Evolutionary conservation across 2,113 vertebrate species (phyloP), one percentile per base, ranked within the genome.

Genomic region (Entelurus aequoreus): DNA sequence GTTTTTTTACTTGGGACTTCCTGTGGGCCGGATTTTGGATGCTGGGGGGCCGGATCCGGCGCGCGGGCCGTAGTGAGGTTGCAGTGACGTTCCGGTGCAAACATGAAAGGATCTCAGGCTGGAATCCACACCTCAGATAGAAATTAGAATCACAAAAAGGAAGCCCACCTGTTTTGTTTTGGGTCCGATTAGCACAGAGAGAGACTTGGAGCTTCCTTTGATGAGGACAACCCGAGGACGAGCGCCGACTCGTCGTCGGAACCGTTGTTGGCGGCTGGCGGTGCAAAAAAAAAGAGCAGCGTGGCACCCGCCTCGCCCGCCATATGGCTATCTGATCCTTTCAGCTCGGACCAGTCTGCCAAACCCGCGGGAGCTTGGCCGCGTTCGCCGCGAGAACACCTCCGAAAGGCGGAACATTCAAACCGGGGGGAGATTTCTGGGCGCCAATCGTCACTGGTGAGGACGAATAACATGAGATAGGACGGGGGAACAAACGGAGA

Each of bases 281-380:
- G 63, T 1, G 4, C 53, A 44, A 53, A 47, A 57, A 68, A 58
- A 28, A 28, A 3, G 70, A 60, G 61, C 9, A 58, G 77, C 79
- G 78, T 78, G 58, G 77, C 79, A 79, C 78, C 81, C 66, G 79
- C 42, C 11, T 2, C 12, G 72, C 46, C 68, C 60, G 61, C 72
- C 86, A 83, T 81, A 83, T 83, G 80, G 80, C 58, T 53, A 69
- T 82, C 72, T 74, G 78, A 83, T 83, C 70, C 74, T 69, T 74
- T 57, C 70, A 71, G 74, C 50, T 16, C 57, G 70, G 72, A 74
- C 74, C 73, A 71, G 65, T 71, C 72, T 78, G 75, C 74, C 37
- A 1, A 74, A 78, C 55, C 66, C 73, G 76, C 66, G 74, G 78
- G 84, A 76, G 70, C 76, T 76, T 54, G 65, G 65, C 76, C 60